A percentile compares a stretch with the other conserved stretches of the same genome.
Evolutionary conservation across 2,888 invertebrate genomes (phyloP).

Genomic region (Microctonus hyperodae): DNA sequence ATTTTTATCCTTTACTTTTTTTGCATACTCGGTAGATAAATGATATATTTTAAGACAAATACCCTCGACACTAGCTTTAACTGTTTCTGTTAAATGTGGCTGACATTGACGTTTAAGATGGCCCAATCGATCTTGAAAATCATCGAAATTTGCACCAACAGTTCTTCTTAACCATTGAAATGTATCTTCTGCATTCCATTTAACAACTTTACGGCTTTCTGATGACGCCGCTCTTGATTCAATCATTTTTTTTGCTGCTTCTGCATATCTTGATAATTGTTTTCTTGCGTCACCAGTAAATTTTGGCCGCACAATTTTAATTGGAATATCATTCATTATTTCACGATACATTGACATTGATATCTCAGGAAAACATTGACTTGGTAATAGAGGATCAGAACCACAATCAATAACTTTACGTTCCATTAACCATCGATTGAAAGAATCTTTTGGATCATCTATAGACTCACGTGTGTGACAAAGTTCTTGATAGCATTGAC

Average conservation of each 20-base stretch:
- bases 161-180: constrained; percentile 95
- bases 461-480: constrained; percentile 92
- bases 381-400: constrained; percentile 89
- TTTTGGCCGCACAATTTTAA: constrained; percentile 93
- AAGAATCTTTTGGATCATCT: constrained; percentile 95
- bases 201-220: constrained; percentile 95
- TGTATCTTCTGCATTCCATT: constrained; percentile 98
- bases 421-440: constrained; percentile 96
- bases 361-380: constrained; percentile 90
- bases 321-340: constrained; percentile 98
- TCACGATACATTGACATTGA: constrained; percentile 96
- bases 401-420: constrained; percentile 84
- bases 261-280: constrained; percentile 91
- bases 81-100: constrained; percentile 93
- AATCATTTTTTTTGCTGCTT: constrained; percentile 96
- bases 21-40: constrained; percentile 89
- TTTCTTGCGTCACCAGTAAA: constrained; percentile 95
- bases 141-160: constrained; percentile 92
- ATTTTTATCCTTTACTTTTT: constrained; percentile 89
- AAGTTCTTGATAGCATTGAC: constrained; percentile 92
- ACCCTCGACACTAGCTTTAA: constrained; percentile 93
- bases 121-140: constrained; percentile 79
- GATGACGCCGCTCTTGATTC: constrained; percentile 92
- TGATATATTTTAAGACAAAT: constrained; percentile 94
- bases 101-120: constrained; percentile 95